These are phyloP conservation scores for Scaptomyza graminum DNA, from an alignment of 1,140 invertebrate species.

Conservation along the genomic window DNA sequence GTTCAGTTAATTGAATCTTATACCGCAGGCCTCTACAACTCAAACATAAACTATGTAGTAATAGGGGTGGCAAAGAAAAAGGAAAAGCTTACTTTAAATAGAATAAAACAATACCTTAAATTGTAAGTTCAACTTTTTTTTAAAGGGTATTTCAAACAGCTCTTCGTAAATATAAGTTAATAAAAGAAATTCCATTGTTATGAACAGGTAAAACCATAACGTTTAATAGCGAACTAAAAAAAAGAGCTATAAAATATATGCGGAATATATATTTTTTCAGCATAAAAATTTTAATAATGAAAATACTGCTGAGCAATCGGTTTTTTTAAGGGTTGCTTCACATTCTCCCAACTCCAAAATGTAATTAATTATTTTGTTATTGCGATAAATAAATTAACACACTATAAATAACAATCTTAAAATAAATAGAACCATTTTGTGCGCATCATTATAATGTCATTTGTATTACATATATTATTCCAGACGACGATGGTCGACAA, in stretches of 20 bases:
- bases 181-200: no score
- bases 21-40: conserved; percentile 49
- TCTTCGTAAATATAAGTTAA: no score
- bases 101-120: no score
- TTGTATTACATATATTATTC: conserved; percentile 38
- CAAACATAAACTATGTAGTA: conserved; percentile 58
- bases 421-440: conserved; percentile 14
- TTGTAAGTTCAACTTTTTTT: no score
- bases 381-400: conserved; percentile 31
- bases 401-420: conserved; percentile 19
- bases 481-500: conserved; percentile 23
- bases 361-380: conserved; percentile 58
- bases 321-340: conserved; percentile 7
- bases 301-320: conserved; percentile 15
- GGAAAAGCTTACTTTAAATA: neutral
- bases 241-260: neutral
- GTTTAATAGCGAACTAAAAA: neutral
- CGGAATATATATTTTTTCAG: neutral
- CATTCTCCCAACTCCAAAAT: neutral
- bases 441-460: conserved; percentile 64
- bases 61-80: neutral
- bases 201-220: neutral
- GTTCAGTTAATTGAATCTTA: conserved; percentile 71
- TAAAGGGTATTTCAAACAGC: no score
- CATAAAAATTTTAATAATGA: conserved; percentile 1